Percentiles rank a stretch among this genome's conserved stretches.
These are phyloP conservation scores for Lithophane semibrunnea DNA, from an alignment of 2,888 invertebrate species.

Conservation along the genomic window DNA sequence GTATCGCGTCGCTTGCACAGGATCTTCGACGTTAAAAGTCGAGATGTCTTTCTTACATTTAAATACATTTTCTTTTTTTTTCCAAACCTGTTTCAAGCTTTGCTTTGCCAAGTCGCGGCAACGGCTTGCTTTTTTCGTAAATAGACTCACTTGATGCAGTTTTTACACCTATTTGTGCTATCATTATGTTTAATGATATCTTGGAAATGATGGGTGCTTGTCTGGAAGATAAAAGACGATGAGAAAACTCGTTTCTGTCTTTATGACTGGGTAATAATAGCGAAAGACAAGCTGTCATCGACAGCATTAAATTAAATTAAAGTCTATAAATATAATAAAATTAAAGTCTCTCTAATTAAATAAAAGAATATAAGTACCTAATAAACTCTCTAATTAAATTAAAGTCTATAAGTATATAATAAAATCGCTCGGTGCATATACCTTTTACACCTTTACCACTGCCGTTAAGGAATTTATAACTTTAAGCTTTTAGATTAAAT, in stretches of 20 bases:
- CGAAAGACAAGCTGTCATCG: neutral
- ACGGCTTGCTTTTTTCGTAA: constrained; percentile 46
- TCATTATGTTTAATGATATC: constrained; percentile 33
- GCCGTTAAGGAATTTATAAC: no score
- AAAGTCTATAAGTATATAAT: no score
- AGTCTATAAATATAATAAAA: no score
- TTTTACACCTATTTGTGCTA: constrained; percentile 32
- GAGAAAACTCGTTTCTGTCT: neutral
- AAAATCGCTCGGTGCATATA: no score
- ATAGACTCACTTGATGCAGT: constrained; percentile 38
- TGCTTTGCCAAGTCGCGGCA: constrained; percentile 18
- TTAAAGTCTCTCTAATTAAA: no score
- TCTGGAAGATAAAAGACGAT: constrained; percentile 11
- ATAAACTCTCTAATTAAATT: no score
- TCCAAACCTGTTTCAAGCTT: constrained; percentile 43
- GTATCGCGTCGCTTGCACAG: constrained; percentile 33
- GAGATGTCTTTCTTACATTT: constrained; percentile 60
- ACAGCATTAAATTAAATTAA: neutral
- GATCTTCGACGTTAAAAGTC: constrained; percentile 18
- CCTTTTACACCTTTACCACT: no score
- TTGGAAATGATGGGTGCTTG: constrained; percentile 12
- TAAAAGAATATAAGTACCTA: no score
- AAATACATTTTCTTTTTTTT: constrained; percentile 44
- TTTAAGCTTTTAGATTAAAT: no score
- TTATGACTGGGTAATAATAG: neutral